Conservation (phyloP, 1,140 invertebrate species). For the Heterodera carotae region DNA sequence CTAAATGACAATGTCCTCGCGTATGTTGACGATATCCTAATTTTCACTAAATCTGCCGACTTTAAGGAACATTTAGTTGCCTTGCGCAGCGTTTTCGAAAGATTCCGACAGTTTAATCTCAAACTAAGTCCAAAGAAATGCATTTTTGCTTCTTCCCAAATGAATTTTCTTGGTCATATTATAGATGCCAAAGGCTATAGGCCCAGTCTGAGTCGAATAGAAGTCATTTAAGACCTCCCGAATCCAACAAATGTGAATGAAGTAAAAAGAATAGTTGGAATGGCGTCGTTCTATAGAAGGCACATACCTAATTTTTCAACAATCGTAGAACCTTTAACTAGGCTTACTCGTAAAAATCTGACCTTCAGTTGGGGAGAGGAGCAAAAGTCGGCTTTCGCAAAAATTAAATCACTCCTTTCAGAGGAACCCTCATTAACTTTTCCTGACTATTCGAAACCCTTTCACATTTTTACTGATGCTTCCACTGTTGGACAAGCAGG, state of each 20-base stretch:
- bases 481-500: neutral
- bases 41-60: slow-evolving; percentile 4
- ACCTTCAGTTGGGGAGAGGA: slow-evolving; percentile 19
- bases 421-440: slow-evolving; percentile 4
- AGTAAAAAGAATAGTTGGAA: slow-evolving; percentile 10
- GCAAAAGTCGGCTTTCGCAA: neutral
- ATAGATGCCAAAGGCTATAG: neutral
- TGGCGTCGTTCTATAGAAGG: neutral
- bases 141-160: neutral
- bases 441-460: slow-evolving; percentile 17
- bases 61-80: slow-evolving; percentile 6
- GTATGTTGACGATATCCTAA: slow-evolving; percentile 19
- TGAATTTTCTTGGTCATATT: slow-evolving; percentile 16
- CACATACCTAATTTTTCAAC: slow-evolving; percentile 19
- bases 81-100: slow-evolving; percentile 9
- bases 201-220: neutral
- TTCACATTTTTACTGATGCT: slow-evolving; percentile 26
- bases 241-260: slow-evolving; percentile 8
- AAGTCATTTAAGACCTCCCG: neutral
- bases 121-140: slow-evolving; percentile 24
- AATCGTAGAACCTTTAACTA: slow-evolving; percentile 17
- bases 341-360: slow-evolving; percentile 4
- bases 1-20: slow-evolving; percentile 6
- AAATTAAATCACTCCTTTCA: neutral
- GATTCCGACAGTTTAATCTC: slow-evolving; percentile 9